Percentiles rank a stretch among this genome's conserved stretches.
Evolutionary conservation across 2,113 vertebrate species (phyloP).

Genomic region (Marmota monax): DNA sequence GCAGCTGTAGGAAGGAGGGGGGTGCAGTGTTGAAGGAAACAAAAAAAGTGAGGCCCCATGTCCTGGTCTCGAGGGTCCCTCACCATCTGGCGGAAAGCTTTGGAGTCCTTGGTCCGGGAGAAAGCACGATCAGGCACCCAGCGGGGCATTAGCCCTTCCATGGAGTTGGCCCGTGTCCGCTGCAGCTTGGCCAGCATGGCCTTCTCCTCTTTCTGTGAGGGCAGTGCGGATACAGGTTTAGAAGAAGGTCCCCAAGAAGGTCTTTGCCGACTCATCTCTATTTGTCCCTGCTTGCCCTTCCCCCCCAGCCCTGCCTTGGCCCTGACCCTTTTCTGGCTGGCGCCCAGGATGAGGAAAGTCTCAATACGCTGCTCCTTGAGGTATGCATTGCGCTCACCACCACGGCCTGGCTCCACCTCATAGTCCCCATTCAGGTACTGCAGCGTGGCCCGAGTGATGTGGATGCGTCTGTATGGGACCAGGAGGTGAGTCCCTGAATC

Average conservation of each 20-base stretch:
- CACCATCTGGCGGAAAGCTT: slow-evolving; percentile 98
- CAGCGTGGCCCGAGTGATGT: slow-evolving; percentile 96
- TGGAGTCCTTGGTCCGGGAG: slow-evolving; percentile 96
- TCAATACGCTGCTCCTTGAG: slow-evolving; percentile 98
- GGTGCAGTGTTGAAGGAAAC: background rate
- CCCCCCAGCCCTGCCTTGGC: background rate
- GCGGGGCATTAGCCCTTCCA: slow-evolving; percentile 93
- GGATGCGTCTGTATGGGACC: slow-evolving; percentile 91
- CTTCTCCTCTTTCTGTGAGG: slow-evolving; percentile 96
- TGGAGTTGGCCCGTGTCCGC: slow-evolving; percentile 94
- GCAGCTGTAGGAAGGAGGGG: background rate
- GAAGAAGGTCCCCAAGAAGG: slow-evolving; percentile 47
- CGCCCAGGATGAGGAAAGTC: slow-evolving; percentile 97
- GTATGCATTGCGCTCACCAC: slow-evolving; percentile 96
- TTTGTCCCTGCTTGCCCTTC: background rate
- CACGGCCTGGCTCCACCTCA: slow-evolving; percentile 96
- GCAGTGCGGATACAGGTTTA: background rate
- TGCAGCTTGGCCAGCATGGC: slow-evolving; percentile 97
- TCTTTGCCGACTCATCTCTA: background rate
- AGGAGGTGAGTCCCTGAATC: background rate
- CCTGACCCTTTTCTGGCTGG: slow-evolving; percentile 92
- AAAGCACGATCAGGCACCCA: slow-evolving; percentile 97
- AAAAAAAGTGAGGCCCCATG: background rate
- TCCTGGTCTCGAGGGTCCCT: slow-evolving; percentile 67
- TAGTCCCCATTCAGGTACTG: slow-evolving; percentile 98